phyloP scores from a whole-genome alignment of 2,797 vertebrate genomes.

The Scolopax bukidnonensis region DNA sequence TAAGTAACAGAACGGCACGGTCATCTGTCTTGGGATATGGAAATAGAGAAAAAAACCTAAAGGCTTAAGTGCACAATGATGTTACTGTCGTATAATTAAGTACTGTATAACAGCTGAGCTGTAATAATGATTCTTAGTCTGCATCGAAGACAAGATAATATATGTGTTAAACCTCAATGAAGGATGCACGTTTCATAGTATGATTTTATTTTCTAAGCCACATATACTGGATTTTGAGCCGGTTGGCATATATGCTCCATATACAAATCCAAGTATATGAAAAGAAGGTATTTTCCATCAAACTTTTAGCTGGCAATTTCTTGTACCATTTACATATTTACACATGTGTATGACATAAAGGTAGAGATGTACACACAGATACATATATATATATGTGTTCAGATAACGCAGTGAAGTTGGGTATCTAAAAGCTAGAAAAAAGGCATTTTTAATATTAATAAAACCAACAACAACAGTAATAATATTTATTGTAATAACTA shows the following conservation, averaged over 20 bases:
- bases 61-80: background rate
- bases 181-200: background rate
- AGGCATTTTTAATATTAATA: background rate
- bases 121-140: background rate
- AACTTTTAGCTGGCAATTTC: background rate
- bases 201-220: background rate
- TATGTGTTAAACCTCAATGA: fast-evolving
- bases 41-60: background rate
- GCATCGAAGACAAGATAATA: fast-evolving
- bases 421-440: background rate
- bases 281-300: background rate
- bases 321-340: background rate
- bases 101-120: background rate
- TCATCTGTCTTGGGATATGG: background rate
- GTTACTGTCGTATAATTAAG: background rate
- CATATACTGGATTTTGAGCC: background rate
- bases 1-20: fast-evolving
- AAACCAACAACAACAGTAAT: background rate
- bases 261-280: background rate
- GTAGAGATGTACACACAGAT: background rate
- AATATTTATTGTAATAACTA: fast-evolving
- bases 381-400: background rate
- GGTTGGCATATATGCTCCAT: background rate
- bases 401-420: background rate
- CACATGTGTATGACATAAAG: background rate